Conservation (phyloP, 2,113 vertebrate genomes). For the Guaruba guarouba region DNA sequence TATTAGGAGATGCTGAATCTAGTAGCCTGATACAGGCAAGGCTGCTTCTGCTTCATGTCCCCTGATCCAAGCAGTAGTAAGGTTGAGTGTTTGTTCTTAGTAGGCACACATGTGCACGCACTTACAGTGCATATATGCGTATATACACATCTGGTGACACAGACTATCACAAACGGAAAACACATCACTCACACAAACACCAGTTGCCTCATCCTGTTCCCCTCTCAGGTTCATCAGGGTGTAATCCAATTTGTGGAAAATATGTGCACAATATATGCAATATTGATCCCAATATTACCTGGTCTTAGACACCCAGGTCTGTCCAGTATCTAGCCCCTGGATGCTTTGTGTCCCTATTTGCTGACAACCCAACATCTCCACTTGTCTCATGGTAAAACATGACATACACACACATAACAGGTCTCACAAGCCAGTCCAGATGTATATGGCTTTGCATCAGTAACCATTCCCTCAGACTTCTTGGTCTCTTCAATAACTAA, state of each 20-base stretch:
- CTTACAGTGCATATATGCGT: fast-evolving
- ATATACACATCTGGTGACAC: background rate
- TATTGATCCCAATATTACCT: background rate
- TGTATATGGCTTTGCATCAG: background rate
- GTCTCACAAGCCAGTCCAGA: background rate
- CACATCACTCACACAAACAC: background rate
- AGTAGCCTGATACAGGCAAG: background rate
- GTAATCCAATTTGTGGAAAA: background rate
- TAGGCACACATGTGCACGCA: background rate
- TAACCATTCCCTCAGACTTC: background rate
- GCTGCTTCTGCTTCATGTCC: background rate
- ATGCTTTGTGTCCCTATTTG: background rate
- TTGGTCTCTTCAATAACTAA: background rate
- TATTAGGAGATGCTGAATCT: background rate
- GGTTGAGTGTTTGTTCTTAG: background rate
- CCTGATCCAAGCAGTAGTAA: background rate
- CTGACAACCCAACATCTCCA: background rate
- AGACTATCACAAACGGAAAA: background rate
- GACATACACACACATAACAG: background rate
- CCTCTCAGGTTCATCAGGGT: background rate
- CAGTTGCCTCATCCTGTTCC: background rate
- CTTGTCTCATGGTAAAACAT: background rate
- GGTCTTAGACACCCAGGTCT: background rate
- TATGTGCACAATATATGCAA: background rate
- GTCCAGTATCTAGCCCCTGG: background rate